Evolutionary conservation across 1,140 invertebrate species (phyloP).

Genomic region (Aplysia californica): DNA sequence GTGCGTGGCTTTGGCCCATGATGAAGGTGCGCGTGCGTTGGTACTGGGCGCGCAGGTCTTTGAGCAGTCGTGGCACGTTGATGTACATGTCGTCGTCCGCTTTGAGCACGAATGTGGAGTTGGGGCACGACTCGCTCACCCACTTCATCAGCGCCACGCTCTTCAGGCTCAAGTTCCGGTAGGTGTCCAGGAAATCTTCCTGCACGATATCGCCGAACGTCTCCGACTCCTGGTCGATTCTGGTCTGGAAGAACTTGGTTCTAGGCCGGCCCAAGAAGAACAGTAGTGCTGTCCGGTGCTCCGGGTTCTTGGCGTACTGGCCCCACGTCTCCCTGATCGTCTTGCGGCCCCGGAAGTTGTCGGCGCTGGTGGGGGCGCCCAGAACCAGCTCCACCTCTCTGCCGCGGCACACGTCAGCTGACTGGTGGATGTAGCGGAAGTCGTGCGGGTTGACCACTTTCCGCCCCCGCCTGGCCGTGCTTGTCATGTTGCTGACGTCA

Average conservation of each 20-base stretch:
- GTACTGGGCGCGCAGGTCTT: background rate
- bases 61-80: constrained; percentile 42
- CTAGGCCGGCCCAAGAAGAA: constrained; percentile 78
- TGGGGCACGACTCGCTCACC: constrained; percentile 75
- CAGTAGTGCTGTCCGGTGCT: constrained; percentile 56
- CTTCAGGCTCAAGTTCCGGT: constrained; percentile 88
- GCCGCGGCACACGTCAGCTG: constrained; percentile 11
- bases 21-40: constrained; percentile 30
- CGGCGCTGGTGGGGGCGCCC: constrained; percentile 34
- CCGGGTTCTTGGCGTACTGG: constrained; percentile 18
- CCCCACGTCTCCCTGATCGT: constrained; percentile 61
- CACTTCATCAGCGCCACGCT: constrained; percentile 86
- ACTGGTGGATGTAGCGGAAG: constrained; percentile 17
- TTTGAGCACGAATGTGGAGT: constrained; percentile 71
- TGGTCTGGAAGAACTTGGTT: constrained; percentile 63
- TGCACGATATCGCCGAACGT: constrained; percentile 79
- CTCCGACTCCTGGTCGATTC: constrained; percentile 70
- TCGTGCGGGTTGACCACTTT: constrained; percentile 11
- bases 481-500: background rate
- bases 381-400: constrained; percentile 34
- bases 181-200: constrained; percentile 83
- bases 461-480: background rate
- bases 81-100: constrained; percentile 66
- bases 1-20: constrained; percentile 35
- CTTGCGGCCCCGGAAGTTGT: constrained; percentile 38